A percentile compares a stretch with the other conserved stretches of the same genome.
phyloP scores from a whole-genome alignment of 2,113 vertebrate genomes.

The Mustela nigripes region DNA sequence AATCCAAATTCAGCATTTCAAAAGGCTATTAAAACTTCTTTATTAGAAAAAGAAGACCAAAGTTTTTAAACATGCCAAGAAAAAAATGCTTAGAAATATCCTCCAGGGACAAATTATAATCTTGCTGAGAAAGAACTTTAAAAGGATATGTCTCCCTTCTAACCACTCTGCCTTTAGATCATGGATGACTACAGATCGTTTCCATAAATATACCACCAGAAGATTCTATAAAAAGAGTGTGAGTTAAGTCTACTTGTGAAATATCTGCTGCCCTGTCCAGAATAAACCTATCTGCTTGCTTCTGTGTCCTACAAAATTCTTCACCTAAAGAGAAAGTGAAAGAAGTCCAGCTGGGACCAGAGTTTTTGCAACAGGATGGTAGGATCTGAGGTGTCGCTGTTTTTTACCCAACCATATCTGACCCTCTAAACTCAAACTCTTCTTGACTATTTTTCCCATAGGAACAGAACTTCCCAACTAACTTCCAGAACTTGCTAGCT shows the following conservation, averaged over 20 bases:
- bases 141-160: conserved; percentile 19
- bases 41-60: conserved; percentile 69
- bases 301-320: not conserved
- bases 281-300: not conserved
- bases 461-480: not conserved
- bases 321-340: not conserved
- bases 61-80: conserved; percentile 62
- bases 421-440: not conserved
- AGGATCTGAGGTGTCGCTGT: not conserved
- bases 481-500: not conserved
- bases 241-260: conserved; percentile 18
- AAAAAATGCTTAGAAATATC: conserved; percentile 63
- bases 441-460: not conserved
- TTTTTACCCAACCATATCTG: not conserved
- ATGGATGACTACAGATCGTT: conserved; percentile 12
- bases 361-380: not conserved
- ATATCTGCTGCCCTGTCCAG: not conserved
- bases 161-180: conserved; percentile 46
- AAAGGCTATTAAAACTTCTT: conserved; percentile 73
- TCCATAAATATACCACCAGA: conserved; percentile 33
- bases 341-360: not conserved
- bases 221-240: conserved; percentile 41
- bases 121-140: conserved; percentile 66
- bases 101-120: conserved; percentile 67
- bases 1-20: conserved; percentile 71